phyloP scores from a whole-genome alignment of 2,113 vertebrate species.

The Puma concolor region DNA sequence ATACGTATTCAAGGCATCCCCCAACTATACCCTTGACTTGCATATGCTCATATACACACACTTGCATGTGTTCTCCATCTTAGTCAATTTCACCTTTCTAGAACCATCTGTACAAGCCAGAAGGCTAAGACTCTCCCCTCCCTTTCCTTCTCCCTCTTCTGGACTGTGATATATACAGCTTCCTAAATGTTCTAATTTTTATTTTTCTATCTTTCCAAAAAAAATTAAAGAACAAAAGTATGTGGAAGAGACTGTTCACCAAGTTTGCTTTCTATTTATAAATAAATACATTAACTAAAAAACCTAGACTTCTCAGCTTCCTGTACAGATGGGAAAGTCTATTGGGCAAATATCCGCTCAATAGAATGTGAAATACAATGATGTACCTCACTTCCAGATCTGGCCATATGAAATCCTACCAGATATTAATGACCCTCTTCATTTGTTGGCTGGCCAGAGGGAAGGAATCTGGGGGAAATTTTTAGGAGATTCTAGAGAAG shows the following conservation, averaged over 20 bases:
- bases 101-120: not conserved
- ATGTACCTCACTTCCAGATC: not conserved
- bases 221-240: not conserved
- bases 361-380: not conserved
- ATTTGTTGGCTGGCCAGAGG: not conserved
- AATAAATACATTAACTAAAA: not conserved
- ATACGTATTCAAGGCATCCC: not conserved
- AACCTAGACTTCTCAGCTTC: not conserved
- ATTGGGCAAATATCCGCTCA: not conserved
- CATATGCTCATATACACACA: not conserved
- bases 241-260: not conserved
- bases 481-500: not conserved
- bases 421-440: not conserved
- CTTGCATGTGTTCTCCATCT: not conserved
- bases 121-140: not conserved
- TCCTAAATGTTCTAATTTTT: not conserved
- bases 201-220: not conserved
- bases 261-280: not conserved
- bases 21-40: not conserved
- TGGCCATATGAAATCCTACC: not conserved
- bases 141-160: not conserved
- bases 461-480: not conserved
- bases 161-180: not conserved
- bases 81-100: not conserved
- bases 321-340: not conserved